Percentiles rank a stretch among this genome's conserved stretches.
phyloP scores from a whole-genome alignment of 2,888 invertebrate genomes.

The Oligia strigilis region DNA sequence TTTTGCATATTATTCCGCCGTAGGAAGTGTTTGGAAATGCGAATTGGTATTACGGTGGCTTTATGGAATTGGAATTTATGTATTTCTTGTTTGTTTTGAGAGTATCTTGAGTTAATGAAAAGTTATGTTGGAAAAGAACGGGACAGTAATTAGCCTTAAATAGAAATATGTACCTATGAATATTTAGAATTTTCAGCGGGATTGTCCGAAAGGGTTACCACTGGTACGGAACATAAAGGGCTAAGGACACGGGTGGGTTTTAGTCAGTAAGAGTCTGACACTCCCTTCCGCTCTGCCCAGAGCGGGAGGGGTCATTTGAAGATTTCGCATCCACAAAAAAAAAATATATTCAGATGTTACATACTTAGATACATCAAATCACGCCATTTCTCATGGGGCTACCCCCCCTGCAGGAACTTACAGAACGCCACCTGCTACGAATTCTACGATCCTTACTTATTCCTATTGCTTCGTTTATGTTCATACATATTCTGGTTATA shows the following conservation, averaged over 20 bases:
- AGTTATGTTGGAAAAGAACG: background rate
- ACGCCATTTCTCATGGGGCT: background rate
- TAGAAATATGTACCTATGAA: too few species aligned
- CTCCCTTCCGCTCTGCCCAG: too few species aligned
- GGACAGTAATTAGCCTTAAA: background rate
- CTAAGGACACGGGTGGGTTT: too few species aligned
- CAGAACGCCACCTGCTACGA: background rate
- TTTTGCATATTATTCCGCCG: slow-evolving; percentile 31
- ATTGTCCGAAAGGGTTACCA: too few species aligned
- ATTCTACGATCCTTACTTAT: background rate
- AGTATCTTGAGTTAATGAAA: background rate
- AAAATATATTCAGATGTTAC: background rate
- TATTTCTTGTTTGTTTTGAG: background rate
- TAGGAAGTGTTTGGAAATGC: slow-evolving; percentile 25
- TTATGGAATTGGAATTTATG: slow-evolving; percentile 5
- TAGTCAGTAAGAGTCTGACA: too few species aligned
- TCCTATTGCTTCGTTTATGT: background rate
- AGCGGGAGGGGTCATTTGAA: too few species aligned
- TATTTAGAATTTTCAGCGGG: background rate
- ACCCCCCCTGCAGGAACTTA: background rate
- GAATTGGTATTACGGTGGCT: slow-evolving; percentile 18
- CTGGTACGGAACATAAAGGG: too few species aligned
- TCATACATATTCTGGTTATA: background rate
- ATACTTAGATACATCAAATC: background rate
- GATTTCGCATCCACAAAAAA: too few species aligned